These are phyloP conservation scores for Pontoporia blainvillei DNA, from an alignment of 2,113 vertebrate species.

Conservation along the genomic window DNA sequence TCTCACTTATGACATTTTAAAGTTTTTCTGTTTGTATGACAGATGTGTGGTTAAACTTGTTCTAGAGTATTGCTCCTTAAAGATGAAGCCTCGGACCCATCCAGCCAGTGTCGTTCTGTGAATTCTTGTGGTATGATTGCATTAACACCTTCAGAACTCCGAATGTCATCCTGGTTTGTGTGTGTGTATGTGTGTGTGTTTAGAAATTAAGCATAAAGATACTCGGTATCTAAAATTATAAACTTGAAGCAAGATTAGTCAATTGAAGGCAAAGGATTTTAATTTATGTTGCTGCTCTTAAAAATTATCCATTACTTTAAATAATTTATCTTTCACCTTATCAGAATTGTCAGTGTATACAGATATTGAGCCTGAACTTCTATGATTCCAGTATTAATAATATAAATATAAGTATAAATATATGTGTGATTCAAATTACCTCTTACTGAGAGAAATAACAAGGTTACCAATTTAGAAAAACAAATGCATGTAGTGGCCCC, in stretches of 20 bases:
- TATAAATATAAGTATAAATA: not conserved
- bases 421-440: not conserved
- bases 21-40: conserved; percentile 70
- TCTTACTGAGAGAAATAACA: not conserved
- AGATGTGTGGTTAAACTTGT: conserved; percentile 54
- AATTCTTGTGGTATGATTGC: not conserved
- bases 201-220: not conserved
- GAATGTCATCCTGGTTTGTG: not conserved
- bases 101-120: not conserved
- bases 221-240: not conserved
- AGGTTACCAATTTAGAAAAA: not conserved
- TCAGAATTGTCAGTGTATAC: not conserved
- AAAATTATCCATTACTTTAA: conserved; percentile 1
- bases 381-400: not conserved
- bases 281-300: not conserved
- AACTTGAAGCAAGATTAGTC: not conserved
- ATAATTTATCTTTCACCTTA: not conserved
- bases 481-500: not conserved
- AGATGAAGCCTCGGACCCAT: conserved; percentile 42
- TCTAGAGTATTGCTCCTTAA: conserved; percentile 38
- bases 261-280: not conserved
- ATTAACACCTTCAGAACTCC: not conserved
- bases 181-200: not conserved
- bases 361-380: not conserved
- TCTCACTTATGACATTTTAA: conserved; percentile 76